phyloP scores from a whole-genome alignment of 2,797 vertebrate species.

The Strix occidentalis region DNA sequence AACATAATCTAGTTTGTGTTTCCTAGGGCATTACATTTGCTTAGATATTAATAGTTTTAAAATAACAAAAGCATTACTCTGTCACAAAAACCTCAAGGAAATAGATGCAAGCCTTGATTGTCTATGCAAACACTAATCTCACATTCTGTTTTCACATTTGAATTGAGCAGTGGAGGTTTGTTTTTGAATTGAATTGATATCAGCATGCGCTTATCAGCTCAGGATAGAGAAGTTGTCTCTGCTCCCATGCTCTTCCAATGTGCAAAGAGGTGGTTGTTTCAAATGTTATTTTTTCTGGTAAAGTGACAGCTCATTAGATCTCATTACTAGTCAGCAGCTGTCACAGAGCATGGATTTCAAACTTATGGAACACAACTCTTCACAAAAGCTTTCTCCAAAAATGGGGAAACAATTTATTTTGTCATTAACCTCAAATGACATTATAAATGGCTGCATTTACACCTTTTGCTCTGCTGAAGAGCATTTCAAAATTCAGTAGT shows the following conservation, averaged over 20 bases:
- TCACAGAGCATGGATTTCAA: slow-evolving; percentile 69
- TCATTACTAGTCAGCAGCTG: slow-evolving; percentile 75
- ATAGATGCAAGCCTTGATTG: slow-evolving; percentile 5
- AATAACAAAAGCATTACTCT: neutral
- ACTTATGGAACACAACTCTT: slow-evolving; percentile 62
- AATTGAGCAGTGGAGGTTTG: slow-evolving; percentile 40
- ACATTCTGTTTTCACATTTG: slow-evolving; percentile 27
- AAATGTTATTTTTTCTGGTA: slow-evolving; percentile 66
- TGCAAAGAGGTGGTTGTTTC: slow-evolving; percentile 61
- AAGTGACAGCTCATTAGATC: slow-evolving; percentile 73
- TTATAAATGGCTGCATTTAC: slow-evolving; percentile 33
- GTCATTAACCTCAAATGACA: slow-evolving; percentile 66
- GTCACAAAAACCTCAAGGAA: neutral
- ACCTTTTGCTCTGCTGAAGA: slow-evolving; percentile 54
- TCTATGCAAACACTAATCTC: slow-evolving; percentile 11
- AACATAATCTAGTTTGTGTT: neutral
- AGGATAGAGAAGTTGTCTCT: slow-evolving; percentile 25
- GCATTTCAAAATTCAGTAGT: slow-evolving; percentile 59
- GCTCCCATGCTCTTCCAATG: slow-evolving; percentile 56
- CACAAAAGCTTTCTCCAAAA: slow-evolving; percentile 63
- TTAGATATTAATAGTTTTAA: neutral
- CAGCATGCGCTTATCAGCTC: slow-evolving; percentile 38
- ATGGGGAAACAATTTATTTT: slow-evolving; percentile 68
- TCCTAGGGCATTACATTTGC: neutral
- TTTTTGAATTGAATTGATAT: slow-evolving; percentile 66